Evolutionary conservation across 2,797 vertebrate species (phyloP).

Genomic region (Corythornis leucogaster): DNA sequence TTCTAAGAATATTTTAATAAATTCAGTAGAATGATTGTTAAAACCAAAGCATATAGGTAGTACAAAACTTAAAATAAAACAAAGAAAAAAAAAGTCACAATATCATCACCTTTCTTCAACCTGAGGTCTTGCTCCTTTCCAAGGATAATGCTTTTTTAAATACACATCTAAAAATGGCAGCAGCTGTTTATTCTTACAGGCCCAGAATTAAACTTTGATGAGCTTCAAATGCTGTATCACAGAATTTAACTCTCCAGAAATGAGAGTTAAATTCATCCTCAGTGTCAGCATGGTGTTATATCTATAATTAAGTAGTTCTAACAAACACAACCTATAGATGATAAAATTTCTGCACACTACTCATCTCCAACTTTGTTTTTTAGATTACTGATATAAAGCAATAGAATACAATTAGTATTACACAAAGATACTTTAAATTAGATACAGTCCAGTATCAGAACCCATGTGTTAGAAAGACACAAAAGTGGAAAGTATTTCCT

Average conservation of each 20-base stretch:
- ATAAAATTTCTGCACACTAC: not conserved
- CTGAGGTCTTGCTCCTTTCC: not conserved
- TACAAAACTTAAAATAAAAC: not conserved
- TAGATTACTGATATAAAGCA: not conserved
- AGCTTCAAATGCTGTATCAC: not conserved
- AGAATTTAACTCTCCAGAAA: not conserved
- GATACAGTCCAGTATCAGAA: not conserved
- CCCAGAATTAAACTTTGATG: not conserved
- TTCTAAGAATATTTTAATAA: slow-evolving; percentile 7
- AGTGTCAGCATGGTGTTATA: not conserved
- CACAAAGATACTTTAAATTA: not conserved
- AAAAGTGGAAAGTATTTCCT: not conserved
- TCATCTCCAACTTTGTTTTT: not conserved
- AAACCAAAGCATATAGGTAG: not conserved
- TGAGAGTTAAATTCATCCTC: not conserved
- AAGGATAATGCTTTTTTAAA: slow-evolving; percentile 11
- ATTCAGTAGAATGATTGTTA: not conserved
- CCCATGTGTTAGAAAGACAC: not conserved
- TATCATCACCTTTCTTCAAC: not conserved
- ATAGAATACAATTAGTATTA: not conserved
- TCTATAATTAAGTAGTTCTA: not conserved
- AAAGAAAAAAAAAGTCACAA: not conserved
- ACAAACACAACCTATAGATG: not conserved
- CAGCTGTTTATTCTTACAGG: not conserved
- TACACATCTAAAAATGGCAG: slow-evolving; percentile 38